Evolutionary conservation across 1,140 invertebrate genomes (phyloP), one percentile per base, ranked within the genome.

Genomic region (Caerostris darwini): DNA sequence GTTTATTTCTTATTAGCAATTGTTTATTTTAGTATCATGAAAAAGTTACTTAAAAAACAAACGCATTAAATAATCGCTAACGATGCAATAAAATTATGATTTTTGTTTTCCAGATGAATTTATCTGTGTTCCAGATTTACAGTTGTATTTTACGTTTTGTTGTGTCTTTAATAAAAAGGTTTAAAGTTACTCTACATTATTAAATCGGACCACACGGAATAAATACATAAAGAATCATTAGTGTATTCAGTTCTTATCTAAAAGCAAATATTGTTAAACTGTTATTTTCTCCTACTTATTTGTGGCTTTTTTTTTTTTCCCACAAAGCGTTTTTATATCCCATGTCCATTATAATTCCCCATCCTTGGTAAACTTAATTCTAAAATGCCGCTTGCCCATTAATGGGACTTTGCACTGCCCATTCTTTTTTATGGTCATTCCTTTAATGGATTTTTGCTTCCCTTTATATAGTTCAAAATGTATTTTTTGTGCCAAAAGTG

Each of bases 391-490:
- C 8, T 50, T 10, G 69, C 19, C 69, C 69, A 71, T 71, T 71
- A 71, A 71, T 71, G 69, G 19, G n/a, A 34, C 69, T 71, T 50
- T 71, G 69, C 69, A n/a, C 69, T 71, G 69, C 69, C 69, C 19
- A 14, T 67, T 67, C 34, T 69, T n/a, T 71, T 69, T 71, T 7
- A 71, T 71, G 69, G 34, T 8, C 50, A 7, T 34, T 17, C 7
- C 7, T 19, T 8, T 71, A 71, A 71, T 71, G 69, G 34, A 71
- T 10, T 34, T 71, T 71, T 71, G 19, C 10, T 10, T 50, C 50
- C 3, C 19, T 50, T 71, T 71, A 71, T 71, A 34, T 71, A 34
- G 19, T 71, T 71, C 19, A 71, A n/a, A 34, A 34, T 34, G 3
- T 19, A 71, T 71, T 34, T 71, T 71, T 19, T 71, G 50, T 71